phyloP scores from a whole-genome alignment of 2,888 invertebrate genomes.

The Drosophila tripunctata region DNA sequence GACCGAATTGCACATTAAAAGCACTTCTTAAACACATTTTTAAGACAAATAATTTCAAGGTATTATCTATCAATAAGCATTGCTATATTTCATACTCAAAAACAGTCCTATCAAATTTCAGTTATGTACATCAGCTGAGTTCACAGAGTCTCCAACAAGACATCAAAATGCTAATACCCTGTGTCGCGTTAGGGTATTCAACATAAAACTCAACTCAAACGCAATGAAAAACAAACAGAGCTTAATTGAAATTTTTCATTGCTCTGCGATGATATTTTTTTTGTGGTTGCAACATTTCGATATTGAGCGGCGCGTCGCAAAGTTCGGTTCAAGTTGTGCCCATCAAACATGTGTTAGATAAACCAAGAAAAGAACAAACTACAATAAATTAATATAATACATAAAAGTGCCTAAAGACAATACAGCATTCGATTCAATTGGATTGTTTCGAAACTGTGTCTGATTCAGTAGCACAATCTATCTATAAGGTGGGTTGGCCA shows the following conservation, averaged over 20 bases:
- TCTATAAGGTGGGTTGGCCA: slow-evolving; percentile 10
- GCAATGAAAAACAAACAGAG: slow-evolving; percentile 43
- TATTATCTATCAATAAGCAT: too few relatives aligned
- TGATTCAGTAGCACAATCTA: neutral
- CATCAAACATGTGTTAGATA: slow-evolving; percentile 29
- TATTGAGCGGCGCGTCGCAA: slow-evolving; percentile 44
- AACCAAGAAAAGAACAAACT: neutral
- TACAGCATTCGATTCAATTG: neutral
- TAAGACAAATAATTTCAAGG: too few relatives aligned
- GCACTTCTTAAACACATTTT: too few relatives aligned
- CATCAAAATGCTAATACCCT: neutral
- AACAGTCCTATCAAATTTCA: too few relatives aligned
- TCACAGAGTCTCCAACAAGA: too few relatives aligned
- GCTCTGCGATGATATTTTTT: slow-evolving; percentile 35
- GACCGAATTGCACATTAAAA: too few relatives aligned
- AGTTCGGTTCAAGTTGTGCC: slow-evolving; percentile 31
- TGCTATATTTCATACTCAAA: too few relatives aligned
- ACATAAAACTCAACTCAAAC: slow-evolving; percentile 12
- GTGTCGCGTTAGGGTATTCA: neutral
- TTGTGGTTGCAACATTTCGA: slow-evolving; percentile 48
- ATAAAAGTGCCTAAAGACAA: neutral
- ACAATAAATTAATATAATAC: too few relatives aligned
- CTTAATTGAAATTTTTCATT: slow-evolving; percentile 58
- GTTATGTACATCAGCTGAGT: too few relatives aligned
- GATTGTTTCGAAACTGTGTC: neutral